phyloP scores from a whole-genome alignment of 1,140 invertebrate genomes.

The Meloidogyne floridensis region DNA sequence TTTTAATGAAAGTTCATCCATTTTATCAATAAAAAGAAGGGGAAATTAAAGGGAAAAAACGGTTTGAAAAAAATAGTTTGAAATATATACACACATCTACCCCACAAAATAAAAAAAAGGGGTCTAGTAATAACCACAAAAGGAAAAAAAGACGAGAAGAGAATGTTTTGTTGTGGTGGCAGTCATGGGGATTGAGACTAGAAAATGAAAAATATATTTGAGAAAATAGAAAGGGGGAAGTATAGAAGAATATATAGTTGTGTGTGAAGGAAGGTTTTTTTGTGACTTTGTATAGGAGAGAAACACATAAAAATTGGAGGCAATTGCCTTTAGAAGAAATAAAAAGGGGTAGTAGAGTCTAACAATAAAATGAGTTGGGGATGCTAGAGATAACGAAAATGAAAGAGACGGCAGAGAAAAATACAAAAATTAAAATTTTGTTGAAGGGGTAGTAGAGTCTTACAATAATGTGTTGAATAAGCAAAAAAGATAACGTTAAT shows the following conservation, averaged over 20 bases:
- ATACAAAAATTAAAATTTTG: neutral
- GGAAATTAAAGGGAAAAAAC: neutral
- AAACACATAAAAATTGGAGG: slow-evolving; percentile 24
- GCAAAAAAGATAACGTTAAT: too few relatives aligned
- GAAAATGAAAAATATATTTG: neutral
- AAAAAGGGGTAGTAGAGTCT: neutral
- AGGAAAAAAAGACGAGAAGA: neutral
- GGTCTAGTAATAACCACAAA: neutral
- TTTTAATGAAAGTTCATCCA: too few relatives aligned
- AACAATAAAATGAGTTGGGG: neutral
- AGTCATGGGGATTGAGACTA: neutral
- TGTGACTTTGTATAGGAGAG: neutral
- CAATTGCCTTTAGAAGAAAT: slow-evolving; percentile 29
- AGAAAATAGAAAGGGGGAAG: too few relatives aligned
- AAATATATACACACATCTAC: neutral
- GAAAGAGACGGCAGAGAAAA: slow-evolving; percentile 6
- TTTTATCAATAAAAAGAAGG: too few relatives aligned
- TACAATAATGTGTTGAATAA: too few relatives aligned
- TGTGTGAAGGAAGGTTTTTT: neutral
- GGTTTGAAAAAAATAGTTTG: neutral
- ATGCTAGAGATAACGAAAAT: neutral
- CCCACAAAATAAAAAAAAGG: neutral
- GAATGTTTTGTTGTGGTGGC: neutral
- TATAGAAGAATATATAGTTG: too few relatives aligned
- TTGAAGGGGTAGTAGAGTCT: too few relatives aligned